Evolutionary conservation across 2,888 invertebrate genomes (phyloP), one percentile per base, ranked within the genome.

Genomic region (Argyra leucocephala): DNA sequence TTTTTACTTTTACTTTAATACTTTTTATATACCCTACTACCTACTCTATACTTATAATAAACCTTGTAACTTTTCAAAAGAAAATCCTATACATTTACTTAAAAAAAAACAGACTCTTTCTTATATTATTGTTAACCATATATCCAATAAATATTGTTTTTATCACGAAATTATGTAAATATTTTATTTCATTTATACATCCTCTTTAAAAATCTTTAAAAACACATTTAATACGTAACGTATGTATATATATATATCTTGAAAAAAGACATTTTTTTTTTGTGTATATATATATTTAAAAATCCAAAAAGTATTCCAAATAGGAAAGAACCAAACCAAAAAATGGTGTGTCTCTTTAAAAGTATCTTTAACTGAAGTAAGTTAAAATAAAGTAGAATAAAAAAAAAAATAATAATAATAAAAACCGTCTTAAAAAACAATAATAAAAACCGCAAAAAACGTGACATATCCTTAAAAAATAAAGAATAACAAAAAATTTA

Each of bases 111-210:
- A 31, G 6, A 31, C 10, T 31, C 10, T 31, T 48, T 48, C 15
- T n/a, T 48, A 15, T 48, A 48, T 48, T 48, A 48, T n/a, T n/a
- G n/a, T 48, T 48, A 48, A 48, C 48, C 48, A 15, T 48, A 48
- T 48, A 48, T 48, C 48, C 48, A 48, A 48, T 48, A 48, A 48
- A 48, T 48, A 48, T 48, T 15, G 48, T 48, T 48, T 48, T 48
- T 48, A 48, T 48, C 48, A 48, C 48, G 48, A 48, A 48, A 48
- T 48, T 48, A 48, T 48, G 48, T 48, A 48, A 48, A 48, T 48
- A 48, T 48, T 48, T 48, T 48, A 31, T 31, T 10, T 31, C 48
- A 18, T 48, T 48, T 18, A 5, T 18, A 12, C 48, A 5, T n/a
- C n/a, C 48, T 48, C 18, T 48, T 48, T 48, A 48, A 48, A 48